Conservation (phyloP, 1,140 invertebrate species). For the Magallana ariakensis region DNA sequence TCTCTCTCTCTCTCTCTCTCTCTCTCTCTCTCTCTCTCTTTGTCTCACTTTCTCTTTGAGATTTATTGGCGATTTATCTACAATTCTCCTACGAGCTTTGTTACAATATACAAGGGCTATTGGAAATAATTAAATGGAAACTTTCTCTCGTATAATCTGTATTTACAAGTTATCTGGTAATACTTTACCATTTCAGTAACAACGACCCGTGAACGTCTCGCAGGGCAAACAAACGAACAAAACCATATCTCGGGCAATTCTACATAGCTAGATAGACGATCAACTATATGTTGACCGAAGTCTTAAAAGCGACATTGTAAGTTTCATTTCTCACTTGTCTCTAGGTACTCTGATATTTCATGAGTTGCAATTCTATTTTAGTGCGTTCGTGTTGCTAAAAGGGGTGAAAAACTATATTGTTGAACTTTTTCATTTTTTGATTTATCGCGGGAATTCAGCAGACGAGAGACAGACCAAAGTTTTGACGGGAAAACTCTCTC, state of each 20-base stretch:
- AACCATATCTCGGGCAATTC: constrained; percentile 27
- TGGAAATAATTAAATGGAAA: constrained; percentile 16
- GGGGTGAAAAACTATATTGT: neutral
- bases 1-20: no score
- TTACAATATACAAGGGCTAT: neutral
- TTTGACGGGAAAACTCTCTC: constrained; percentile 5
- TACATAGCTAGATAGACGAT: neutral
- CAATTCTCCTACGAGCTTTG: neutral
- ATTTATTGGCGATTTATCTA: no score
- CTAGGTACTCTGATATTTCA: constrained; percentile 12
- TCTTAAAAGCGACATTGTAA: constrained; percentile 22
- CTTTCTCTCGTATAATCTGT: neutral
- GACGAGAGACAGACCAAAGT: constrained; percentile 28
- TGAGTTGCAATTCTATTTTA: constrained; percentile 12
- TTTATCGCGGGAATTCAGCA: constrained; percentile 9
- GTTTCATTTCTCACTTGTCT: constrained; percentile 17
- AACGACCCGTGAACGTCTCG: constrained; percentile 8
- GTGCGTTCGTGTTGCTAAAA: neutral
- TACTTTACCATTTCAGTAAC: constrained; percentile 32
- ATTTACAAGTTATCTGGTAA: constrained; percentile 19
- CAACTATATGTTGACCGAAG: neutral
- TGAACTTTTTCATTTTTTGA: neutral
- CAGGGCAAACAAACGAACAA: constrained; percentile 19
- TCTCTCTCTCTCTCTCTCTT: no score
- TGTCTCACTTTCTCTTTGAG: no score